Base-by-base conservation (phyloP, 2,113 vertebrate genomes). In the Centrocercus urophasianus region DNA sequence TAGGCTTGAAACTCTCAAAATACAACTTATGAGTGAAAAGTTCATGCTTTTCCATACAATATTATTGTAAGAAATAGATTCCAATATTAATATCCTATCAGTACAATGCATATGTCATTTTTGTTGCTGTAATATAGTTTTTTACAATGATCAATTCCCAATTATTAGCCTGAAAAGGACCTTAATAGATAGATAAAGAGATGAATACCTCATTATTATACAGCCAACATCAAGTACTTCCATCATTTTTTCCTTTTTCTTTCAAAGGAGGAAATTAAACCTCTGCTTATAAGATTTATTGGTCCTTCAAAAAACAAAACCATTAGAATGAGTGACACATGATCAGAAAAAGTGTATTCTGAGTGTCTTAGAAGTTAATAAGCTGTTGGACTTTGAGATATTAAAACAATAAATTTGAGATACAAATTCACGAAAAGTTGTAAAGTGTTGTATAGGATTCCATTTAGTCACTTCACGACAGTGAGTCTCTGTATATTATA, bases 351-450 rank as follows among this genome's bases (percentile, higher is more conserved):
- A 91, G 38, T 64, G 50, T 93, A 93, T 96, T 96, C 89, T 34
- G 69, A 97, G 61, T 95, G 86, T 88, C 89, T 89, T 89, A 92
- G 90, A 88, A 96, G 96, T 94, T 97, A 98, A 97, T 97, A 96
- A 97, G 96, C 83, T 97, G 95, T 94, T 97, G 95, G 96, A 97
- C 89, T 97, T 96, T 93, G 76, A 97, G 92, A 97, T 97, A 98
- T 97, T 98, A 98, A 97, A 97, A 88, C 94, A 97, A 97, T 98
- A 98, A 93, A 96, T 97, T 98, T 93, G 81, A 57, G 66, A 93
- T 96, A 95, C 86, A 96, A 96, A 95, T 97, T 95, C 77, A 88
- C 14, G 85, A 95, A 74, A 86, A 77, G 67, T 64, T 93, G 89
- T 88, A 78, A 87, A 95, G 73, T 74, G 34, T 85, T 87, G 65